phyloP scores from a whole-genome alignment of 2,888 invertebrate genomes.

The Leucophora obtusa region DNA sequence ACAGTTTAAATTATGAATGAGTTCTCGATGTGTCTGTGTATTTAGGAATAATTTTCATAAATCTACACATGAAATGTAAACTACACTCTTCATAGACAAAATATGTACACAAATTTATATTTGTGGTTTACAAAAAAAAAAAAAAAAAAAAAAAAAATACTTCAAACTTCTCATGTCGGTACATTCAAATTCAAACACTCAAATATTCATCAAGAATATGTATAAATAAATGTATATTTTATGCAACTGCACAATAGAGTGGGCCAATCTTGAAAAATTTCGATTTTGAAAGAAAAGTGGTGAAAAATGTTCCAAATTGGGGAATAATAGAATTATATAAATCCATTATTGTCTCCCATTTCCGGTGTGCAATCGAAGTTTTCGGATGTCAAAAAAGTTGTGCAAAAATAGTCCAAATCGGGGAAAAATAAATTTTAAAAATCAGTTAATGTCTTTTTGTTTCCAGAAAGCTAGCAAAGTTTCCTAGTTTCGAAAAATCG shows the following conservation, averaged over 20 bases:
- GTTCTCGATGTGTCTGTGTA: not conserved
- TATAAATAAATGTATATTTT: not conserved
- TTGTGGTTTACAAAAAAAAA: not conserved
- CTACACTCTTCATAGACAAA: not conserved
- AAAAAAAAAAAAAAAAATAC: not conserved
- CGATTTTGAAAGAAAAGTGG: too few relatives aligned
- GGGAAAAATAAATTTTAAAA: too few relatives aligned
- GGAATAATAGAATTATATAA: too few relatives aligned
- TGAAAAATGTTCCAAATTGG: too few relatives aligned
- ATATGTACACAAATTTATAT: not conserved
- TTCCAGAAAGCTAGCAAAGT: too few relatives aligned
- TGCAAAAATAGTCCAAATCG: too few relatives aligned
- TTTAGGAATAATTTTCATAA: constrained; percentile 35
- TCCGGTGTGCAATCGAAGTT: too few relatives aligned
- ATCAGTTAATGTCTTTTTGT: too few relatives aligned
- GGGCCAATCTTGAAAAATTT: too few relatives aligned
- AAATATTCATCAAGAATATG: constrained; percentile 1
- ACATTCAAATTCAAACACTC: constrained; percentile 11
- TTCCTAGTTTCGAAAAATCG: too few relatives aligned
- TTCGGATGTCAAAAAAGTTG: too few relatives aligned
- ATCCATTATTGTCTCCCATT: too few relatives aligned
- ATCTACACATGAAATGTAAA: constrained; percentile 4
- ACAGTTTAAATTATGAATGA: not conserved
- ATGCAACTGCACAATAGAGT: not conserved
- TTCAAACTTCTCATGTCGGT: constrained; percentile 11